Percentiles rank a stretch among this genome's conserved stretches.
phyloP scores from a whole-genome alignment of 1,140 invertebrate species.

The Geopemphigus sp. region DNA sequence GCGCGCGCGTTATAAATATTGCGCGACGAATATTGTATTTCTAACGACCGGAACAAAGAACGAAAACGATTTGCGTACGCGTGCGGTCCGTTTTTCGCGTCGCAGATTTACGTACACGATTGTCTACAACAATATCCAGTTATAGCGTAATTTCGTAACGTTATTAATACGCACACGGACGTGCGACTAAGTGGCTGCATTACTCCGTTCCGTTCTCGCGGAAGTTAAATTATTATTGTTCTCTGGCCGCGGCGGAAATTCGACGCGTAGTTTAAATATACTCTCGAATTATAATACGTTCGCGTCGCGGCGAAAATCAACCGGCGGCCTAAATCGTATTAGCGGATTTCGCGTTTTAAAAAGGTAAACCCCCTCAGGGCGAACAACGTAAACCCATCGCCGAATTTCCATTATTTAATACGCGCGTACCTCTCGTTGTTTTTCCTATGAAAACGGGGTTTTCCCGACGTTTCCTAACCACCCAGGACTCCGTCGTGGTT shows the following conservation, averaged over 20 bases:
- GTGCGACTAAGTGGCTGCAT: background rate
- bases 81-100: background rate
- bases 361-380: no score
- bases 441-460: no score
- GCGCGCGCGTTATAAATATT: no score
- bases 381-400: no score
- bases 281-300: no score
- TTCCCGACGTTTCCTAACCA: no score
- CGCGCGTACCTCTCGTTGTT: no score
- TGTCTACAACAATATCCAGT: background rate
- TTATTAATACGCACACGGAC: background rate
- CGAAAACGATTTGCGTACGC: background rate
- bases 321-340: no score
- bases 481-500: no score
- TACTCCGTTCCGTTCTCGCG: background rate
- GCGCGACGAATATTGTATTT: background rate
- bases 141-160: background rate
- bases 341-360: no score
- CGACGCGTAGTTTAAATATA: background rate
- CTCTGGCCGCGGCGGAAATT: background rate
- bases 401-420: no score
- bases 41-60: background rate
- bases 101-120: background rate
- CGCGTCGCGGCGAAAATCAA: no score
- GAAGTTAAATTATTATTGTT: background rate